These are phyloP conservation scores for Epizoanthus stellaris DNA, from an alignment of 92 coral and sea anemone genomes.

Conservation along the genomic window DNA sequence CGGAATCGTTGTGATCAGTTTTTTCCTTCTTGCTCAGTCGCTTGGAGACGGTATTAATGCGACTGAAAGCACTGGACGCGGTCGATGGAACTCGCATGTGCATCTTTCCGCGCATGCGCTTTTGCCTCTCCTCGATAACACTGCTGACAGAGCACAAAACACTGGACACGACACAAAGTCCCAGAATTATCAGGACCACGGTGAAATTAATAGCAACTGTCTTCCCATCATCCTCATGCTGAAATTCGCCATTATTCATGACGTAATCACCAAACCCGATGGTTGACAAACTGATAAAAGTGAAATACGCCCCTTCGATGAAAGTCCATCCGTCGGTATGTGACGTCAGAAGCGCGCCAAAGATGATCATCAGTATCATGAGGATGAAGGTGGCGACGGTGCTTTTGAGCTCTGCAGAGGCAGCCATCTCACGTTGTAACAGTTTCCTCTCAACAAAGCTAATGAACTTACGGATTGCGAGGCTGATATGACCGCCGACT, in stretches of 20 bases:
- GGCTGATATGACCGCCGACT: slow-evolving; percentile 87
- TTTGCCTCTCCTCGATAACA: slow-evolving; percentile 88
- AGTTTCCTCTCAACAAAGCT: slow-evolving; percentile 70
- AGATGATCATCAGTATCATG: slow-evolving; percentile 86
- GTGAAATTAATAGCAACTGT: slow-evolving; percentile 80
- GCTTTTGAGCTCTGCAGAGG: slow-evolving; percentile 78
- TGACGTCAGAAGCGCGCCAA: slow-evolving; percentile 88
- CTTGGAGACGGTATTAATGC: slow-evolving; percentile 46
- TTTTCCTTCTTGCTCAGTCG: slow-evolving; percentile 30
- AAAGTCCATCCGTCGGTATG: slow-evolving; percentile 94
- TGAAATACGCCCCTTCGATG: slow-evolving; percentile 91
- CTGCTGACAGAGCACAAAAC: slow-evolving; percentile 91
- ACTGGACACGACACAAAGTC: slow-evolving; percentile 94
- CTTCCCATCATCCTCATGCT: slow-evolving; percentile 67
- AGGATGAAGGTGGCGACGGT: slow-evolving; percentile 76
- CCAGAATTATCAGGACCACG: slow-evolving; percentile 81
- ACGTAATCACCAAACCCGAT: slow-evolving; percentile 98
- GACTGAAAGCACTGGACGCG: slow-evolving; percentile 50
- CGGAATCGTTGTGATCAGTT: not conserved
- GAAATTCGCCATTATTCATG: slow-evolving; percentile 86
- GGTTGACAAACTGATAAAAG: slow-evolving; percentile 89
- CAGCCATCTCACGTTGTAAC: slow-evolving; percentile 73
- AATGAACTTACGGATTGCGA: slow-evolving; percentile 77
- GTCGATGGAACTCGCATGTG: slow-evolving; percentile 47
- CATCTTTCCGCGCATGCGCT: slow-evolving; percentile 66